These are phyloP conservation scores for Brienomyrus longianalis DNA, from an alignment of 2,113 vertebrate genomes.

Conservation along the genomic window DNA sequence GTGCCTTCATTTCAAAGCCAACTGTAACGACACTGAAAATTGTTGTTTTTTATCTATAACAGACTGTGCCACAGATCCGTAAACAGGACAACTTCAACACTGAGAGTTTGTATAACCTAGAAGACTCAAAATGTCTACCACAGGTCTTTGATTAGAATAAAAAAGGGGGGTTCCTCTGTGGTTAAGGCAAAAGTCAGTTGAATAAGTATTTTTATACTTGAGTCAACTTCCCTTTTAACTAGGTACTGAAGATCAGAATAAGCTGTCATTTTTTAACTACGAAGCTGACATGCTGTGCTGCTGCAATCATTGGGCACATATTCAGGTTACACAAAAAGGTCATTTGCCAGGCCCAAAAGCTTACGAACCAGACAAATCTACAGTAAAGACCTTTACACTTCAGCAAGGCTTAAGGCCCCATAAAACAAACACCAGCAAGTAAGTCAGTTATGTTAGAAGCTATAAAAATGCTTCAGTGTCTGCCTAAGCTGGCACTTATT, in stretches of 20 bases:
- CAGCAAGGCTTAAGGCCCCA: neutral
- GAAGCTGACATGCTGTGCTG: neutral
- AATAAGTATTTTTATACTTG: neutral
- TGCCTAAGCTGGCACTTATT: neutral
- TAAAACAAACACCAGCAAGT: slow-evolving; percentile 5
- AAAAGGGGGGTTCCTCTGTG: neutral
- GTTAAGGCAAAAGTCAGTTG: neutral
- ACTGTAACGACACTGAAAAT: neutral
- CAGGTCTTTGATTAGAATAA: neutral
- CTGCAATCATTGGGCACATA: neutral
- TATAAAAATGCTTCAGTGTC: neutral
- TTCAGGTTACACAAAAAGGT: neutral
- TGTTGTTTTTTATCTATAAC: neutral
- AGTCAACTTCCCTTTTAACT: neutral
- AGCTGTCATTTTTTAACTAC: neutral
- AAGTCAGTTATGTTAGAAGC: neutral
- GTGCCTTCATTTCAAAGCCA: neutral
- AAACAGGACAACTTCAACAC: neutral
- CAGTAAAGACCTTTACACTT: neutral
- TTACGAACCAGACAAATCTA: neutral
- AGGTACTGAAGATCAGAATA: neutral
- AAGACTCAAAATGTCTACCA: neutral
- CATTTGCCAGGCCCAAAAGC: neutral
- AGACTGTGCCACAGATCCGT: neutral
- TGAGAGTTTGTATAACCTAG: neutral